Conservation (phyloP, 2,888 invertebrate species). For the Calliopum simillimum region DNA sequence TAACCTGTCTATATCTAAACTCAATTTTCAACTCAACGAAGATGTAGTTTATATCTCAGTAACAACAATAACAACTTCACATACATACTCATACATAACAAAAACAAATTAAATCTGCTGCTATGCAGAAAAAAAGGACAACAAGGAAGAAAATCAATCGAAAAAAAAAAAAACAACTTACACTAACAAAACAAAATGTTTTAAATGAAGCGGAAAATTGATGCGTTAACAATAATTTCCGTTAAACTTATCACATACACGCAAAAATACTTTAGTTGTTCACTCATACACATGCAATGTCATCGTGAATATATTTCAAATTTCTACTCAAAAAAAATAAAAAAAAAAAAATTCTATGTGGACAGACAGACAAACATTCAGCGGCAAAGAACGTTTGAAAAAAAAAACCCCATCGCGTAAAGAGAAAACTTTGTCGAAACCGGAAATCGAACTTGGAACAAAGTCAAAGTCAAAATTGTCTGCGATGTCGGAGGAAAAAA, state of each 20-base stretch:
- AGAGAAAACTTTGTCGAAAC: conserved; percentile 36
- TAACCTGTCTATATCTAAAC: no score
- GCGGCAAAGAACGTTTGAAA: not conserved
- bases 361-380: not conserved
- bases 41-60: no score
- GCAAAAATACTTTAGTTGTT: not conserved
- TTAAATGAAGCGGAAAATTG: conserved; percentile 46
- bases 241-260: conserved; percentile 29
- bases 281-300: conserved; percentile 6
- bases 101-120: conserved; percentile 4
- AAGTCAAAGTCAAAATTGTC: conserved; percentile 19
- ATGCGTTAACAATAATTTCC: conserved; percentile 44
- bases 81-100: not conserved
- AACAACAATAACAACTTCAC: no score
- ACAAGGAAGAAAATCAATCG: not conserved
- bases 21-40: no score
- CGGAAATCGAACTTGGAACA: conserved; percentile 41
- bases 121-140: not conserved
- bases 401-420: not conserved
- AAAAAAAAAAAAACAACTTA: not conserved
- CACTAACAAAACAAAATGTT: conserved; percentile 15
- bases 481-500: not conserved
- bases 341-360: not conserved
- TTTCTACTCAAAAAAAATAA: not conserved
- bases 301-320: conserved; percentile 2